Conservation (phyloP, 2,113 vertebrate genomes). For the Brachionichthys hirsutus region DNA sequence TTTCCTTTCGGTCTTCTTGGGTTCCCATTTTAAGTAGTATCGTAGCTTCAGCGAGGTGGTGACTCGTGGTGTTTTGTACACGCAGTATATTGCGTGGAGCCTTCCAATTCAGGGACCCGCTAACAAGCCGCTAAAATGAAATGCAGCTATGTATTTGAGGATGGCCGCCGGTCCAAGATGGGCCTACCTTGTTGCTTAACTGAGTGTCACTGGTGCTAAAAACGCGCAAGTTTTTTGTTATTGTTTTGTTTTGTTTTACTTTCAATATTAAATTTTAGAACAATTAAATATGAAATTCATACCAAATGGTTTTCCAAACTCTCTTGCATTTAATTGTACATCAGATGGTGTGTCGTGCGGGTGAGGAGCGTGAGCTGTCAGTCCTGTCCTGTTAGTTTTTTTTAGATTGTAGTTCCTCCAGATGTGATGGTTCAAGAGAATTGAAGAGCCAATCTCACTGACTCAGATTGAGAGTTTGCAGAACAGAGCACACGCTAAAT, state of each 20-base stretch:
- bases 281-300: background rate
- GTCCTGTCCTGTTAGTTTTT: slow-evolving; percentile 1
- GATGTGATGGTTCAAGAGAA: background rate
- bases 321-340: too few species aligned
- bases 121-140: slow-evolving; percentile 1
- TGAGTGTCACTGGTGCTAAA: background rate
- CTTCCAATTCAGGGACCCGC: background rate
- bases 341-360: slow-evolving; percentile 20
- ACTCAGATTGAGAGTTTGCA: background rate
- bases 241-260: too few species aligned
- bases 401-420: background rate
- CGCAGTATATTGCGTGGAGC: background rate
- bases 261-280: too few species aligned
- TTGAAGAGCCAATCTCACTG: too few species aligned
- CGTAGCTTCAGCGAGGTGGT: background rate
- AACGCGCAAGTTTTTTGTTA: background rate
- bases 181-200: slow-evolving; percentile 70
- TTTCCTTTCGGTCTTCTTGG: background rate
- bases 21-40: background rate
- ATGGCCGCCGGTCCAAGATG: slow-evolving; percentile 36
- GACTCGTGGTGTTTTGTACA: background rate
- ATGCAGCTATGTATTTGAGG: slow-evolving; percentile 26
- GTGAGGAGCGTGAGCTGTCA: slow-evolving; percentile 14
- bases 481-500: background rate
- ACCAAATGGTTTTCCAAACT: too few species aligned